Base-by-base conservation (phyloP, 2,888 invertebrate genomes). In the Lacanobia oleracea region DNA sequence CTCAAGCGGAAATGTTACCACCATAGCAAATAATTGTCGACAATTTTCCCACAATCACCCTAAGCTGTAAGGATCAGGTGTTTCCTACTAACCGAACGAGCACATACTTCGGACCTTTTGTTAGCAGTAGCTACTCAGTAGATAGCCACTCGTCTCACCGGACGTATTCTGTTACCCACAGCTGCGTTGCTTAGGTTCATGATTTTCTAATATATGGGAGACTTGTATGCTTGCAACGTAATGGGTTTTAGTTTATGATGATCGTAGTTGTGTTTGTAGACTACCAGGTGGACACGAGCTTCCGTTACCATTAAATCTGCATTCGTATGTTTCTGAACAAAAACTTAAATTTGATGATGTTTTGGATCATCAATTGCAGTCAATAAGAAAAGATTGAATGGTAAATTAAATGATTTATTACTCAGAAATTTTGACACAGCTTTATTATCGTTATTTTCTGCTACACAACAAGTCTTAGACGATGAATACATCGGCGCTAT, bases 121-220 rank as follows among this genome's bases (percentile, higher is more conserved):
- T 86, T 86, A 77, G 76, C 61, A 67, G 64, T 71, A 79, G 67
- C 79, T 79, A 79, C 78, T 79, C 61, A 69, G 70, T 68, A 68
- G 59, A 66, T 76, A 54, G 79, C 67, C 79, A 82, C 82, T 81
- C 72, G 65, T 68, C 68, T 12, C 76, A 86, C 85, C 85, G 85
- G 85, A 85, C 83, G 85, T 85, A 86, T 85, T 76, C 73, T 65
- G 83, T 85, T 85, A 86, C 85, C 71, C 61, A 56, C 86, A 85
- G 86, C 84, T 83, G 85, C 68, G 60, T 33, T 57, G 71, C 54
- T 78, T 66, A 73, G 70, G 67, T 65, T 61, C 64, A 69, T 71
- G 61, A 62, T 79, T 78, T 75, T 79, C 72, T 85, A 75, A 79
- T 77, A 68, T 53, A 56, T 51, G 40, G 14, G 40, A 27, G 59